Percentiles rank a stretch among this genome's conserved stretches.
Conservation (phyloP, 2,888 invertebrate genomes). For the Leucophora obtusa region DNA sequence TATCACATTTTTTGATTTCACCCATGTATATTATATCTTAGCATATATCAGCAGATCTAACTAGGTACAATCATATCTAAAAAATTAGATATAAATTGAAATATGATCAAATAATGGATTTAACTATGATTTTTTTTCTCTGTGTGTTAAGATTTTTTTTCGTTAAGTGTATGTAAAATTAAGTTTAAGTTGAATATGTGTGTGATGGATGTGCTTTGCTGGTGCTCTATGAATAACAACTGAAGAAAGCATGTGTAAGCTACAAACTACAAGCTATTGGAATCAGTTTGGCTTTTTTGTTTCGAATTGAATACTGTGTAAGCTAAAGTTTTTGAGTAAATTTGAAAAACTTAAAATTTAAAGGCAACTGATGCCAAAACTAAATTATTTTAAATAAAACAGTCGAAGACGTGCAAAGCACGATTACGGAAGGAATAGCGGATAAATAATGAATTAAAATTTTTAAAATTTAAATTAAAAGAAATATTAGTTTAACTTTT, state of each 20-base stretch:
- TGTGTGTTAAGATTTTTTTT: too few species aligned
- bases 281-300: not conserved
- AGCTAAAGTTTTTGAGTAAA: constrained; percentile 18
- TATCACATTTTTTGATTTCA: too few species aligned
- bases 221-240: constrained; percentile 26
- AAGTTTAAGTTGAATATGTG: not conserved
- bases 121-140: too few species aligned
- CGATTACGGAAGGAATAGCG: constrained; percentile 62
- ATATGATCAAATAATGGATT: too few species aligned
- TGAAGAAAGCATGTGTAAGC: constrained; percentile 30
- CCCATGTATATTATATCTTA: too few species aligned
- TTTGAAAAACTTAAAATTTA: constrained; percentile 24
- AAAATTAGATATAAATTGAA: too few species aligned
- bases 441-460: constrained; percentile 10
- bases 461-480: not conserved
- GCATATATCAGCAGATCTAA: too few species aligned
- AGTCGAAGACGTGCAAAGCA: constrained; percentile 61
- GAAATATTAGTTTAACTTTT: not conserved
- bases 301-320: constrained; percentile 20
- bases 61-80: too few species aligned
- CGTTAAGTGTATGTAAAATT: constrained; percentile 14
- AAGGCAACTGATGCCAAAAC: constrained; percentile 60
- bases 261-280: constrained; percentile 22
- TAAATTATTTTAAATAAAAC: constrained; percentile 54
- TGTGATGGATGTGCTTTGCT: not conserved